Evolutionary conservation across 2,113 vertebrate genomes (phyloP).

Genomic region (Zapus hudsonius): DNA sequence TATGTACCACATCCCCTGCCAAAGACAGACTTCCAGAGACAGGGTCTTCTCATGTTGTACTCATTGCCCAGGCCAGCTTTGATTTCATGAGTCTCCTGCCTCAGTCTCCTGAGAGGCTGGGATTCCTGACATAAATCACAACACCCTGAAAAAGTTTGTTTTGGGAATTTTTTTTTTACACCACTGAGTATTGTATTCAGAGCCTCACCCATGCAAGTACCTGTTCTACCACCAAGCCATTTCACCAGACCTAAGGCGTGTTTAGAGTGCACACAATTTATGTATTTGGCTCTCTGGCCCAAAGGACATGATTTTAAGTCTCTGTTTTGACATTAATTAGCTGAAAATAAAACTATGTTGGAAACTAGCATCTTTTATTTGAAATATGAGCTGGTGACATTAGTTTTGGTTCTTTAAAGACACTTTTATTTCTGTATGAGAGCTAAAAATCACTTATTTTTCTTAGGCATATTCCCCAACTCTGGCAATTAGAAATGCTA

Average conservation of each 20-base stretch:
- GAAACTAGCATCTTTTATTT: background rate
- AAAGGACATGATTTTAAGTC: slow-evolving; percentile 5
- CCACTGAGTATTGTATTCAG: background rate
- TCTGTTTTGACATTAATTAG: background rate
- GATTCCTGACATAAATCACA: background rate
- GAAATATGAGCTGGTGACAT: background rate
- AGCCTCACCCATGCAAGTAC: background rate
- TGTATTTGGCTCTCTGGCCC: background rate
- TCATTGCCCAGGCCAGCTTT: background rate
- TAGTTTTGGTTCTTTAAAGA: slow-evolving; percentile 6
- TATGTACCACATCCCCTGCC: no score
- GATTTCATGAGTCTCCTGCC: background rate
- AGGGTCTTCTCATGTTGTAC: no score
- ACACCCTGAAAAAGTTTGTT: background rate
- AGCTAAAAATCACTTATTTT: background rate
- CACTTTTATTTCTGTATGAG: background rate
- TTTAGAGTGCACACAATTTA: background rate
- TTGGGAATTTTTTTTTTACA: no score
- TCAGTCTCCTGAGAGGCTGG: background rate
- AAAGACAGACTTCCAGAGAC: no score
- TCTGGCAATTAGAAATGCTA: slow-evolving; percentile 6
- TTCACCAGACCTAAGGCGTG: background rate
- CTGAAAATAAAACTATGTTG: background rate
- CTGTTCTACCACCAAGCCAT: background rate
- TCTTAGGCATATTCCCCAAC: slow-evolving; percentile 8